These are phyloP conservation scores for Papilio dardanus DNA, from an alignment of 1,140 invertebrate species.

Conservation along the genomic window DNA sequence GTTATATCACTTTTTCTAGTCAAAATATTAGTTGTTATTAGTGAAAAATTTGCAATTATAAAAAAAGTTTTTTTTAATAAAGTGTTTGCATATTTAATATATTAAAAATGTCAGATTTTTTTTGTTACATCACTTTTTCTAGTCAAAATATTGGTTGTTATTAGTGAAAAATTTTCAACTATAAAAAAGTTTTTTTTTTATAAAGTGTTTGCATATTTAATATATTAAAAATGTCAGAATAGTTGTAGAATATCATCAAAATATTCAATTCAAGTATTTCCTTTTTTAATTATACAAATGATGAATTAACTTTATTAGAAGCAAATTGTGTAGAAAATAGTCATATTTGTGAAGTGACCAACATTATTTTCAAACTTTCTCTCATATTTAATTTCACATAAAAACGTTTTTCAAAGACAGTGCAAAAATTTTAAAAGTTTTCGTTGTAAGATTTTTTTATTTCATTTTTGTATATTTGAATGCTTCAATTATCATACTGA, in stretches of 20 bases:
- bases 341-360: neutral
- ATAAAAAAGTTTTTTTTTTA: neutral
- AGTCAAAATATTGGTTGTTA: neutral
- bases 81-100: neutral
- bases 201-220: neutral
- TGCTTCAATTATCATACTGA: neutral
- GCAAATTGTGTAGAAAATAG: neutral
- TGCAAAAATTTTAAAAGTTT: neutral
- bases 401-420: neutral
- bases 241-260: slow-evolving; percentile 4
- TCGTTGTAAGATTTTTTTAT: slow-evolving; percentile 19
- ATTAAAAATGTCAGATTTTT: neutral
- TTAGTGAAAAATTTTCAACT: neutral
- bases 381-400: neutral
- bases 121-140: neutral
- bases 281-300: neutral
- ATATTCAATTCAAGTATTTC: neutral
- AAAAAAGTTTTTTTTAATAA: neutral
- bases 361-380: neutral
- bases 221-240: neutral
- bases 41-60: neutral
- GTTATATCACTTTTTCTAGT: neutral
- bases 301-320: neutral
- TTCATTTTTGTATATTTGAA: neutral
- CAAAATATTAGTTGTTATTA: neutral